Percentiles rank a stretch among this genome's conserved stretches.
These are phyloP conservation scores for Ciconia nigra DNA, from an alignment of 2,797 vertebrate species.

Conservation along the genomic window DNA sequence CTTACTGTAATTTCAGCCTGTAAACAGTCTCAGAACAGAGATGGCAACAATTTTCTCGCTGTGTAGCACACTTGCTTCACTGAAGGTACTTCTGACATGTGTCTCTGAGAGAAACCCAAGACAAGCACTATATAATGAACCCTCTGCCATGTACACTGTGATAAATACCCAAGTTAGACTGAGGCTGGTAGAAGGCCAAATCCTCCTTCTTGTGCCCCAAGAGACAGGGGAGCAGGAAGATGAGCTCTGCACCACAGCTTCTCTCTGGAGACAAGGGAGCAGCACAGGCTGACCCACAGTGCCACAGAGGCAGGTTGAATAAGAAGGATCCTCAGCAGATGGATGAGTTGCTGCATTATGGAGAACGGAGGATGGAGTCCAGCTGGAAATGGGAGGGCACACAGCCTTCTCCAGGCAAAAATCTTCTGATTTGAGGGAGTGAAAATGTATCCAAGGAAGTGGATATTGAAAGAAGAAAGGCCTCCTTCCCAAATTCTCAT, in stretches of 20 bases:
- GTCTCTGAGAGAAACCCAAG: background rate
- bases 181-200: background rate
- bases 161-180: background rate
- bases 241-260: background rate
- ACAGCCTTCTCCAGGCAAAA: background rate
- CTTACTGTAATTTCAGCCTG: background rate
- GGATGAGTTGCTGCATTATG: background rate
- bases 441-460: background rate
- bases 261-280: background rate
- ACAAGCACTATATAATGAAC: background rate
- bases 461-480: background rate
- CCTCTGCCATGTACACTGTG: background rate
- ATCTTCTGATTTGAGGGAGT: background rate
- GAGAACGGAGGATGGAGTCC: background rate
- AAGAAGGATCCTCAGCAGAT: background rate
- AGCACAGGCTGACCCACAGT: background rate
- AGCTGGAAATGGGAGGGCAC: background rate
- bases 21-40: background rate
- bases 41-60: background rate
- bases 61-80: background rate
- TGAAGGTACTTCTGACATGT: background rate
- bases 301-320: background rate
- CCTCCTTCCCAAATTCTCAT: background rate
- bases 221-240: background rate
- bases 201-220: background rate